A percentile compares a stretch with the other conserved stretches of the same genome.
phyloP scores from a whole-genome alignment of 2,888 invertebrate genomes.

The Ectemnius continuus region DNA sequence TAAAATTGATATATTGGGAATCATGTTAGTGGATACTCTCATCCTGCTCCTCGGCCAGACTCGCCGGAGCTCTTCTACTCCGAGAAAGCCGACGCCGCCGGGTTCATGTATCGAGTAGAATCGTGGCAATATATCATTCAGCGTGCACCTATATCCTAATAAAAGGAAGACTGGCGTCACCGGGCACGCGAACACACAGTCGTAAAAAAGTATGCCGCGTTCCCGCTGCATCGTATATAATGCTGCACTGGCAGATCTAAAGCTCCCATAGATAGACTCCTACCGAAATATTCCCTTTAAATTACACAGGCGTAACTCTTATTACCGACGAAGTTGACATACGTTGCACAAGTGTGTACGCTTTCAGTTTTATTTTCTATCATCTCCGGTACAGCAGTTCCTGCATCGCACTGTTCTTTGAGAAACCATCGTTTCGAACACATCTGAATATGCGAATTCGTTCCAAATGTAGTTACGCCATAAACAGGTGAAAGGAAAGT shows the following conservation, averaged over 20 bases:
- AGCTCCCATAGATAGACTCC: too few species aligned
- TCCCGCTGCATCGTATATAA: conserved; percentile 9
- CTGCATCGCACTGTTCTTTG: too few species aligned
- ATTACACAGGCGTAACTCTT: too few species aligned
- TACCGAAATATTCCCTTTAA: too few species aligned
- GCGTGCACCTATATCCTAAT: conserved; percentile 50
- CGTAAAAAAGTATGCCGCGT: conserved; percentile 38
- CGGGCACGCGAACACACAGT: conserved; percentile 12
- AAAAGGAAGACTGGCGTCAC: conserved; percentile 44
- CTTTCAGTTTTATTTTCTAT: too few species aligned
- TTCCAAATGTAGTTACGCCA: too few species aligned
- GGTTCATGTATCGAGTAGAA: conserved; percentile 24
- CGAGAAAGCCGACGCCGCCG: not conserved
- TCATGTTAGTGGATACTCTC: conserved; percentile 46
- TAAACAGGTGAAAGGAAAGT: too few species aligned
- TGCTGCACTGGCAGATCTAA: not conserved
- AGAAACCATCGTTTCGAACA: too few species aligned
- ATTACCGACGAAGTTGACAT: too few species aligned
- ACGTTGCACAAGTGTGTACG: too few species aligned
- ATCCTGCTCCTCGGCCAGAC: conserved; percentile 35
- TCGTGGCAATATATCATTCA: conserved; percentile 49
- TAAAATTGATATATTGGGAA: conserved; percentile 53
- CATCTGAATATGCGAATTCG: too few species aligned
- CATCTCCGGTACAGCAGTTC: too few species aligned
- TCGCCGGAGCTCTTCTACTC: not conserved